These are phyloP conservation scores for Nephrocerus scutellatus DNA, from an alignment of 2,888 invertebrate species.

Conservation along the genomic window DNA sequence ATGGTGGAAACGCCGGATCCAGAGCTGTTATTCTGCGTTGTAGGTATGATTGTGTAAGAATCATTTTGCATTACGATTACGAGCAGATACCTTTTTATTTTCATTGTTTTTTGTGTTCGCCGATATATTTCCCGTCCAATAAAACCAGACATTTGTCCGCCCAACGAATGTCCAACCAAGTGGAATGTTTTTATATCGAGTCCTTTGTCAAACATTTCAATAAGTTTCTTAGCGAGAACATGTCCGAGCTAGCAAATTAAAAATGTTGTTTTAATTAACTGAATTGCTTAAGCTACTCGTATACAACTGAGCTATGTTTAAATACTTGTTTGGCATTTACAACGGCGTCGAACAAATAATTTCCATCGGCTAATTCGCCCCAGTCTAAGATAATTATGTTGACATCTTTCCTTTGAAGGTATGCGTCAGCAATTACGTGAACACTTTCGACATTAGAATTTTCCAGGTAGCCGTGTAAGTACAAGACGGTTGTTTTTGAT, in stretches of 20 bases:
- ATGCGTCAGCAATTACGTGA: conserved; percentile 47
- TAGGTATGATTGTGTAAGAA: background rate
- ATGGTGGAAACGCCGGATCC: conserved; percentile 57
- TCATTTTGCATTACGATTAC: background rate
- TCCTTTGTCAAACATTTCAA: conserved; percentile 39
- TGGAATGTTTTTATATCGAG: conserved; percentile 38
- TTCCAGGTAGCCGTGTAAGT: conserved; percentile 57
- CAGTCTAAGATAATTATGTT: conserved; percentile 44
- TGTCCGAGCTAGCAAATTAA: conserved; percentile 30
- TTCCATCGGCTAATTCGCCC: conserved; percentile 45
- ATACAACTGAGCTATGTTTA: background rate
- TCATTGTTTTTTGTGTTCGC: conserved; percentile 25
- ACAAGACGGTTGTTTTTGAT: conserved; percentile 51
- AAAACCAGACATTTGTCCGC: conserved; percentile 43
- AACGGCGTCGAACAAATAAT: conserved; percentile 44
- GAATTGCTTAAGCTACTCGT: background rate
- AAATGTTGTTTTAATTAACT: background rate
- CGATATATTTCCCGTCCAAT: conserved; percentile 37
- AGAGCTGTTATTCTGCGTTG: conserved; percentile 51
- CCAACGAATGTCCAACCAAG: conserved; percentile 45
- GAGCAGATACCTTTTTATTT: conserved; percentile 24
- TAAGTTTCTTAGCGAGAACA: conserved; percentile 35
- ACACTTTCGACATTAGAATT: conserved; percentile 54
- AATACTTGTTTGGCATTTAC: conserved; percentile 38
- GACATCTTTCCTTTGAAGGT: conserved; percentile 37